These are phyloP conservation scores for Eurystomus glaucurus DNA, from an alignment of 2,797 vertebrate genomes.

Conservation along the genomic window DNA sequence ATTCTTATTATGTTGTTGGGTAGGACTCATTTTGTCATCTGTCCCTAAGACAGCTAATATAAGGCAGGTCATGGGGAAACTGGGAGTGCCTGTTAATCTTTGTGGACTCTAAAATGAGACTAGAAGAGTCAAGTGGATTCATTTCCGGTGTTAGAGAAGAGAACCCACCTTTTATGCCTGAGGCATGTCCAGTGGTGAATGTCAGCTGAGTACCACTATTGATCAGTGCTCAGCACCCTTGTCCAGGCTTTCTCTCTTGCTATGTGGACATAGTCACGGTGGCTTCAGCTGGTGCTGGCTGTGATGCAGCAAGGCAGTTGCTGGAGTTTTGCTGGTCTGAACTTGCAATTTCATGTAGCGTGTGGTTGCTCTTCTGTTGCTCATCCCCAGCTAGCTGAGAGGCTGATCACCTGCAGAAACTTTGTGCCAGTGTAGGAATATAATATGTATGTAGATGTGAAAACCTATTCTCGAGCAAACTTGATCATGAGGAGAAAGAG, in stretches of 20 bases:
- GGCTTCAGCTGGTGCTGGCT: neutral
- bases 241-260: neutral
- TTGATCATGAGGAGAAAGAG: fast-evolving
- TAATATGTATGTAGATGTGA: neutral
- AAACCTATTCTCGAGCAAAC: neutral
- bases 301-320: neutral
- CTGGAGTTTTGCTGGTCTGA: neutral
- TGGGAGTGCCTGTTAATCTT: neutral
- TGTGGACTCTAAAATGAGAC: neutral
- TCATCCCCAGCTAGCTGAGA: neutral
- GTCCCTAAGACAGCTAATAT: neutral
- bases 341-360: neutral
- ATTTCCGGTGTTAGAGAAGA: neutral
- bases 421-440: neutral
- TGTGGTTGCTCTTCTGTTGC: neutral
- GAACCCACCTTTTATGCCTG: neutral
- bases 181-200: neutral
- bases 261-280: fast-evolving
- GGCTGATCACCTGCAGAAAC: neutral
- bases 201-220: fast-evolving
- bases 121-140: neutral
- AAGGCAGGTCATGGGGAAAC: neutral
- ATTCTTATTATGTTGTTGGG: fast-evolving
- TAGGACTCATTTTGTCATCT: neutral
- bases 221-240: neutral